Base-by-base conservation (phyloP, 2,113 vertebrate species). In the Solea senegalensis region DNA sequence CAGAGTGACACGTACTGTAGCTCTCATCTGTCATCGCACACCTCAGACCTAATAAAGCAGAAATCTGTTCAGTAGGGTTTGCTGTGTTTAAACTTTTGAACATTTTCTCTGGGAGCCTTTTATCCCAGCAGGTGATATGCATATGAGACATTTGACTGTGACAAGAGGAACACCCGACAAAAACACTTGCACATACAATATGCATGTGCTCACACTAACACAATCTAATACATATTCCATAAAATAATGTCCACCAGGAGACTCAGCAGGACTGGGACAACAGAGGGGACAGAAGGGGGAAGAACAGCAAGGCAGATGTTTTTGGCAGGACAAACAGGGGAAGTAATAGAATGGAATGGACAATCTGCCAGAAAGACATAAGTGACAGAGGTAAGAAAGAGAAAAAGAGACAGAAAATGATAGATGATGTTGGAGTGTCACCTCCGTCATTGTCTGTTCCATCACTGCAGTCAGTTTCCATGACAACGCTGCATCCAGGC, bases 381-480 rank as follows among this genome's bases (percentile, higher is more conserved):
- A 73, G 72, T 68, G 34, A 84, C 66, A 73, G 71, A 69, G 81
- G 69, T 57, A 80, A 66, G 50, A 72, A 56, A 65, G 65, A 61
- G 55, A 72, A 67, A 79, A 74, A 82, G 55, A 74, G 84, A 86
- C 63, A 59, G 80, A 88, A 87, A 87, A 87, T 87, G 85, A 89
- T 72, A 82, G 83, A 85, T 79, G 76, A 70, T 70, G 74, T 68
- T 78, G 85, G 82, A 84, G 86, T 89, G 86, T 94, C 89, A 99
- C 97, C 98, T 95, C 95, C 96, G 82, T 99, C 98, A 59, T 99
- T 99, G 92, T 99, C 97, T 85, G 94, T 89, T 92, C 94, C 96
- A 92, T 99, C 97, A 67, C 94, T 95, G 90, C 98, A 99, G 90
- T 96, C 93, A 92, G 97, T 98, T 94, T 99, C 98, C 97, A 99